Conservation (phyloP, 2,113 vertebrate species). For the Odontophorus gujanensis region DNA sequence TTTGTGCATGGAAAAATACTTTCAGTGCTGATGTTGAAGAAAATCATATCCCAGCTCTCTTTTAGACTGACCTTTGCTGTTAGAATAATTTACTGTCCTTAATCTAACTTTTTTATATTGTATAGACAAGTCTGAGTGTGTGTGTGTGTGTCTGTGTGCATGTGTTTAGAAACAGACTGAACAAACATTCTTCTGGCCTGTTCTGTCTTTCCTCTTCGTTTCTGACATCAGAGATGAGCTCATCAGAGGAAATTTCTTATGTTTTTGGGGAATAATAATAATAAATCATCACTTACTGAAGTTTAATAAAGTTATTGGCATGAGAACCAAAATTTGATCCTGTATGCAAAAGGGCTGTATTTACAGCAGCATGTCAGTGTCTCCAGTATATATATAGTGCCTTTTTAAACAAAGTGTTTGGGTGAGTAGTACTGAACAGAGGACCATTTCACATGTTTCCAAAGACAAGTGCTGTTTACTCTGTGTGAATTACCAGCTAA, state of each 20-base stretch:
- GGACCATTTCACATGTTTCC: neutral
- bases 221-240: neutral
- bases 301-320: neutral
- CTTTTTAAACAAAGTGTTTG: neutral
- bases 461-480: neutral
- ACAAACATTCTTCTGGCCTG: neutral
- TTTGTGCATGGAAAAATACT: neutral
- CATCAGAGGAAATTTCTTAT: neutral
- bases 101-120: neutral
- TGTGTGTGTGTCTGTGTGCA: neutral
- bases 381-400: fast-evolving
- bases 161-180: neutral
- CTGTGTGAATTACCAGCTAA: neutral
- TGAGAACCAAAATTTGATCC: neutral
- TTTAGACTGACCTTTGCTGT: neutral
- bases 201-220: neutral
- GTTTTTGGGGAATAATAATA: neutral
- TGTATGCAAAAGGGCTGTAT: neutral
- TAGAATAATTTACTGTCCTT: neutral
- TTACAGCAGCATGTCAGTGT: neutral
- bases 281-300: neutral
- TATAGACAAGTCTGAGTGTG: neutral
- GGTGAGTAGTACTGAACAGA: neutral
- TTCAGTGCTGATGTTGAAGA: neutral
- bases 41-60: neutral